Evolutionary conservation across 2,888 invertebrate species (phyloP).

Genomic region (Stictocephala bisonia): DNA sequence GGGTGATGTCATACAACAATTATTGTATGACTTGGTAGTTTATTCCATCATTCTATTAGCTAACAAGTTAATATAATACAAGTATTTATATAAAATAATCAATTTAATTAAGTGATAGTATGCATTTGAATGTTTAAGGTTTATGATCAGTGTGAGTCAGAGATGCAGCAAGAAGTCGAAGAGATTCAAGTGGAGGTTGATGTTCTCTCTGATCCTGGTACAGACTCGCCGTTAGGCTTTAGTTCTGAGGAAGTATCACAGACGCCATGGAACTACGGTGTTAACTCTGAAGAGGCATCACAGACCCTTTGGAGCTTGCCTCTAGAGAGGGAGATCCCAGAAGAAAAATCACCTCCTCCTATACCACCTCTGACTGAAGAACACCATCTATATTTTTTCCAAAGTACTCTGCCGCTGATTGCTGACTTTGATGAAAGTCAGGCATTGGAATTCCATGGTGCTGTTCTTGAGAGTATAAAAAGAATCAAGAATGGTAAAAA

Average conservation of each 20-base stretch:
- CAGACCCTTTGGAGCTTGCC: neutral
- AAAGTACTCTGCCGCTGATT: conserved; percentile 15
- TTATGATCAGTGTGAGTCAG: neutral
- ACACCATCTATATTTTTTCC: conserved; percentile 16
- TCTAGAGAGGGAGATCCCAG: neutral
- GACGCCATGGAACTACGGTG: neutral
- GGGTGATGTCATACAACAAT: too few species aligned
- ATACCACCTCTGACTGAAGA: neutral
- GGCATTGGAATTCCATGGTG: neutral
- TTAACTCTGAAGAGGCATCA: neutral
- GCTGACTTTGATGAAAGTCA: conserved; percentile 11
- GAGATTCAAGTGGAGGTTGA: conserved; percentile 25
- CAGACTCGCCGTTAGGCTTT: neutral
- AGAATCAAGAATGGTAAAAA: too few species aligned
- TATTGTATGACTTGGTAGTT: too few species aligned
- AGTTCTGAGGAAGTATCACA: neutral
- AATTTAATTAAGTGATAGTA: too few species aligned
- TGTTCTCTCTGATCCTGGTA: conserved; percentile 2
- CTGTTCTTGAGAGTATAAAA: conserved; percentile 1
- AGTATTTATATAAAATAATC: too few species aligned
- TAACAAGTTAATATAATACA: too few species aligned
- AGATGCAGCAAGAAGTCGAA: conserved; percentile 12
- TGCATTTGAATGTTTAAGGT: too few species aligned
- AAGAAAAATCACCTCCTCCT: neutral
- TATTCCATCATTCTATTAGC: too few species aligned